These are phyloP conservation scores for Orchesella flavescens DNA, from an alignment of 2,888 invertebrate species.

Conservation along the genomic window DNA sequence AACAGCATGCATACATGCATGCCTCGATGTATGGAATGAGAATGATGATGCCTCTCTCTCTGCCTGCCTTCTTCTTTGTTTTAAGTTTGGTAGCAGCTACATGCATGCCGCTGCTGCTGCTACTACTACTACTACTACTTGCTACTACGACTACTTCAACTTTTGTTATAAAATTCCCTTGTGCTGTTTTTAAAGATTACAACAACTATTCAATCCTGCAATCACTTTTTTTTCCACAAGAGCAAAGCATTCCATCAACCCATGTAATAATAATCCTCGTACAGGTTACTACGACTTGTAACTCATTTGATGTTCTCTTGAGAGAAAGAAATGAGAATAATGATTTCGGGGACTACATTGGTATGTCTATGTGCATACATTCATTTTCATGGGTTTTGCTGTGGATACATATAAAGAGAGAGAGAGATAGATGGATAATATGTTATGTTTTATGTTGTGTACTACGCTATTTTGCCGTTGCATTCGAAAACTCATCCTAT, in stretches of 20 bases:
- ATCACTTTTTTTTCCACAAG: slow-evolving; percentile 16
- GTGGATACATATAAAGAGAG: no score
- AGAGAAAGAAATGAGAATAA: slow-evolving; percentile 27
- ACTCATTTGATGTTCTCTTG: slow-evolving; percentile 28
- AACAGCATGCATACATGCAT: neutral
- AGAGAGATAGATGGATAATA: neutral
- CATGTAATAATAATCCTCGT: slow-evolving; percentile 15
- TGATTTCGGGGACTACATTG: slow-evolving; percentile 28
- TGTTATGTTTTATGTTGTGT: slow-evolving; percentile 9
- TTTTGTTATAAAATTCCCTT: slow-evolving; percentile 41
- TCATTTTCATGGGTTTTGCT: slow-evolving; percentile 2
- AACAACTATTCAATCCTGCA: slow-evolving; percentile 12
- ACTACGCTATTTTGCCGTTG: neutral
- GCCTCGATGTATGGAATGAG: neutral
- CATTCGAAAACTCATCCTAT: slow-evolving; percentile 18
- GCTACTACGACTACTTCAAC: neutral
- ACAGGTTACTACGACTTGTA: slow-evolving; percentile 18
- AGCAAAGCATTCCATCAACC: neutral
- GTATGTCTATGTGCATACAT: slow-evolving; percentile 21
- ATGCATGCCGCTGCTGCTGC: neutral
- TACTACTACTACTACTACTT: neutral
- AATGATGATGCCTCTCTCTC: no score
- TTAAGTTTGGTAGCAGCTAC: slow-evolving; percentile 1
- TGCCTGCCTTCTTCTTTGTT: neutral
- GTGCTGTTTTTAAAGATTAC: slow-evolving; percentile 49